Conservation (phyloP, 1,140 invertebrate genomes). For the Dufourea novaeangliae region DNA sequence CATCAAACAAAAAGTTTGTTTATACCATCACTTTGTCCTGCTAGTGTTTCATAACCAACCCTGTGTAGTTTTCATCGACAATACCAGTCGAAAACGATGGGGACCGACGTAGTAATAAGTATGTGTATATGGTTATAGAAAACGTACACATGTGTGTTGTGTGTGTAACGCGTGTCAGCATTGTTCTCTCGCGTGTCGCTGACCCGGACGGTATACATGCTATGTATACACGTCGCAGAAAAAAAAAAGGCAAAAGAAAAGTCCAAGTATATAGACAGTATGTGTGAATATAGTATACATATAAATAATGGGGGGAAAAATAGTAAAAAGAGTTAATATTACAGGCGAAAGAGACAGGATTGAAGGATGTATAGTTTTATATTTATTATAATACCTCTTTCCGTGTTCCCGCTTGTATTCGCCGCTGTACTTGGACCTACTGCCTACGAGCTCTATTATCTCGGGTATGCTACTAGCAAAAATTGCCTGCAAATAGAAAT, state of each 20-base stretch:
- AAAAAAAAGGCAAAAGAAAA: too few species aligned
- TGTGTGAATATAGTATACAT: slow-evolving; percentile 53
- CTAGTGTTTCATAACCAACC: too few species aligned
- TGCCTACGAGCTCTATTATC: slow-evolving; percentile 99
- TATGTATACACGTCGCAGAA: slow-evolving; percentile 10
- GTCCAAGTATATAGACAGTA: slow-evolving; percentile 47
- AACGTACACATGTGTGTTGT: slow-evolving; percentile 4
- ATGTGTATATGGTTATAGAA: slow-evolving; percentile 11
- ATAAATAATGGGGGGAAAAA: slow-evolving; percentile 49
- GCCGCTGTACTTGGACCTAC: slow-evolving; percentile 98
- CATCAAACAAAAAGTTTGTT: too few species aligned
- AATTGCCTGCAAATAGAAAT: slow-evolving; percentile 91
- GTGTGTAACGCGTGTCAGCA: background rate
- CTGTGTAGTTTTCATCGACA: too few species aligned
- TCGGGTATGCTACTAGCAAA: slow-evolving; percentile 99
- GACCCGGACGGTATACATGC: too few species aligned
- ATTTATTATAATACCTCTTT: slow-evolving; percentile 91
- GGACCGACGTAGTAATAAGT: too few species aligned
- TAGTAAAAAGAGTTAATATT: slow-evolving; percentile 61
- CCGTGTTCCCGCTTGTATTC: slow-evolving; percentile 98
- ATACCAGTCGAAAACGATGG: too few species aligned
- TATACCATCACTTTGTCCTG: too few species aligned
- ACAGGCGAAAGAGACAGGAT: slow-evolving; percentile 56
- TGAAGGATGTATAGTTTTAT: slow-evolving; percentile 68
- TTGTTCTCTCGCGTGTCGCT: background rate